Conservation (phyloP, 2,888 invertebrate genomes). For the Hecatera dysodea region DNA sequence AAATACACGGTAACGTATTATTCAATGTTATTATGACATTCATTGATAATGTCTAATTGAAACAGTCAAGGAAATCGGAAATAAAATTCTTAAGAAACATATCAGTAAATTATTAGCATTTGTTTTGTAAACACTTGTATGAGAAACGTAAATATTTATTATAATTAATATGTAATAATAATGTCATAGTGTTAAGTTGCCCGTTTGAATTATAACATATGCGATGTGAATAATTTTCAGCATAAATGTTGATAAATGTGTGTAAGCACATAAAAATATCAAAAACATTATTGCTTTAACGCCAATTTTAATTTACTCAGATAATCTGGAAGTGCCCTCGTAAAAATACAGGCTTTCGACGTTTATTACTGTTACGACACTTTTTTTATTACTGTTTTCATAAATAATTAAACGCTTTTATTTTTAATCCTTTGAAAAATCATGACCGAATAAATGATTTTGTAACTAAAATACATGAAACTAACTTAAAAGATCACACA, state of each 20-base stretch:
- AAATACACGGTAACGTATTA: conserved; percentile 51
- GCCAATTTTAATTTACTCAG: conserved; percentile 30
- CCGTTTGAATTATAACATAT: conserved; percentile 62
- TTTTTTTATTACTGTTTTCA: conserved; percentile 34
- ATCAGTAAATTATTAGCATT: conserved; percentile 79
- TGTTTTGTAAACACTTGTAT: conserved; percentile 85
- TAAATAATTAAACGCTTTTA: conserved; percentile 36
- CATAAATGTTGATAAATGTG: conserved; percentile 11
- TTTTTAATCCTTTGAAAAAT: conserved; percentile 6
- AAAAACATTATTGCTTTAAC: conserved; percentile 30
- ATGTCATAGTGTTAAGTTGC: conserved; percentile 73
- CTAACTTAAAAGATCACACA: not conserved
- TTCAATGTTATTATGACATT: conserved; percentile 62
- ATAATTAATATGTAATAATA: conserved; percentile 79
- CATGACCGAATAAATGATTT: conserved; percentile 14
- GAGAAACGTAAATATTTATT: conserved; percentile 84
- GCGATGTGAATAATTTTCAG: conserved; percentile 41
- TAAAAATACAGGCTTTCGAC: conserved; percentile 43
- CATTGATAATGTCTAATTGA: conserved; percentile 61
- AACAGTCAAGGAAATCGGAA: conserved; percentile 75
- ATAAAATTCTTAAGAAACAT: conserved; percentile 72
- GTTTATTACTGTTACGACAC: conserved; percentile 34
- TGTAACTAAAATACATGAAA: not conserved
- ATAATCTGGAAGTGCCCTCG: conserved; percentile 43
- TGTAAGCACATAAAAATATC: conserved; percentile 10